These are phyloP conservation scores for Melikaiella ostensackeni DNA, from an alignment of 2,888 invertebrate genomes.

Conservation along the genomic window DNA sequence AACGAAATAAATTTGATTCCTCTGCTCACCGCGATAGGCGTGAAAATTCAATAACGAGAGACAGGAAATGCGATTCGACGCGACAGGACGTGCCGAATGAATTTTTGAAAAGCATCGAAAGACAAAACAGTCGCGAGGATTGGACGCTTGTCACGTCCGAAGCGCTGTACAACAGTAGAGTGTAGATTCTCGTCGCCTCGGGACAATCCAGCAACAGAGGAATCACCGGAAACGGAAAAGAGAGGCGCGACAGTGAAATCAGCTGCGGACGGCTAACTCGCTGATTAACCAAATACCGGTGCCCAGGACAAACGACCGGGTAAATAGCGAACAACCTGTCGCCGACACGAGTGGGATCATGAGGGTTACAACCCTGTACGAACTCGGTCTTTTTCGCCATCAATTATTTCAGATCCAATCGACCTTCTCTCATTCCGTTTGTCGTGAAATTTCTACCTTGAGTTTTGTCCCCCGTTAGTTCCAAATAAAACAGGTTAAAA, in stretches of 20 bases:
- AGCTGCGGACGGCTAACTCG: conserved; percentile 67
- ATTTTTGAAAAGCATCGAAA: conserved; percentile 37
- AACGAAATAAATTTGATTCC: conserved; percentile 33
- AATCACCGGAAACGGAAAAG: conserved; percentile 37
- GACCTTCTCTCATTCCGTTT: conserved; percentile 25
- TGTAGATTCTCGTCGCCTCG: conserved; percentile 2
- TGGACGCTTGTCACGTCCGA: conserved; percentile 21
- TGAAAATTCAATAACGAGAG: conserved; percentile 33
- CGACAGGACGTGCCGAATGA: conserved; percentile 38
- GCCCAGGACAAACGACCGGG: conserved; percentile 62
- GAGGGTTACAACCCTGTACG: background rate
- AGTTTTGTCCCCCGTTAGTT: background rate
- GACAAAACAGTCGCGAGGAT: conserved; percentile 22
- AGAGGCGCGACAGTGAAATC: conserved; percentile 46
- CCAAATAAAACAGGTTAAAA: background rate
- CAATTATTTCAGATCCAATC: conserved; percentile 11
- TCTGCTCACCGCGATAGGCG: conserved; percentile 28
- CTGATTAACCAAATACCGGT: conserved; percentile 70
- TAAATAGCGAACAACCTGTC: conserved; percentile 66
- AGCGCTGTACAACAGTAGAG: background rate
- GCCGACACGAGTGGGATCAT: conserved; percentile 55
- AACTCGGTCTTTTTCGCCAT: conserved; percentile 16
- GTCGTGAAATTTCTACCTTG: background rate
- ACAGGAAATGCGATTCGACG: conserved; percentile 37
- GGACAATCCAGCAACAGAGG: conserved; percentile 19